Base-by-base conservation (phyloP, 2,113 vertebrate species). In the Solea senegalensis region DNA sequence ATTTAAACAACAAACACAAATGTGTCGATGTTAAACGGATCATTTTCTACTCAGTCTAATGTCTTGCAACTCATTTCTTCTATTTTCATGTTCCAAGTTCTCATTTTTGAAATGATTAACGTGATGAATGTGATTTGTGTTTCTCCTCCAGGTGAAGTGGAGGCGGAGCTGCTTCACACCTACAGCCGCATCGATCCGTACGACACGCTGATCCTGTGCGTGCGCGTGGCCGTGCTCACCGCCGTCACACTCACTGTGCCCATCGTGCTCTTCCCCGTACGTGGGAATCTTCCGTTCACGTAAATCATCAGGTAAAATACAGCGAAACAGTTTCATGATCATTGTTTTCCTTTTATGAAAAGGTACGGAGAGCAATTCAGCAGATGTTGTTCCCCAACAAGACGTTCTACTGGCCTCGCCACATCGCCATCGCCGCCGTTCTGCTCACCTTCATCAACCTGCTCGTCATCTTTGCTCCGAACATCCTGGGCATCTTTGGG, bases 191-290 rank as follows among this genome's bases (percentile, higher is more conserved):
- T 99, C 73, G 96, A 98, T 57, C 92, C 95, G 0, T 97, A 96
- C 0, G 96, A 99, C 1, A 95, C 94, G 49, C 90, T 99, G 80
- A 96, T 99, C 69, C 87, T 99, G 79, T 99, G 97, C 2, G 98
- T 99, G 63, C 95, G 98, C 0, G 94, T 99, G 85, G 98, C 98
- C 0, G 97, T 99, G 83, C 95, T 99, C 79, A 98, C 92, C 0
- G 98, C 98, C 0, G 98, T 99, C 88, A 99, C 97, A 0, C 97
- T 99, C 84, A 99, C 98, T 0, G 98, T 99, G 10, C 98, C 98
- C 51, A 99, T 99, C 0, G 98, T 99, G 27, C 95, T 99, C 55
- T 99, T 99, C 83, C 98, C 98, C 39, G 98, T 99, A 87, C 95
- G 96, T 90, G 56, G 5, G 6, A 9, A 64, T 43, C 13, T 8